Percentiles rank a stretch among this genome's conserved stretches.
These are phyloP conservation scores for Anguilla marmorata DNA, from an alignment of 2,797 vertebrate species.

Conservation along the genomic window DNA sequence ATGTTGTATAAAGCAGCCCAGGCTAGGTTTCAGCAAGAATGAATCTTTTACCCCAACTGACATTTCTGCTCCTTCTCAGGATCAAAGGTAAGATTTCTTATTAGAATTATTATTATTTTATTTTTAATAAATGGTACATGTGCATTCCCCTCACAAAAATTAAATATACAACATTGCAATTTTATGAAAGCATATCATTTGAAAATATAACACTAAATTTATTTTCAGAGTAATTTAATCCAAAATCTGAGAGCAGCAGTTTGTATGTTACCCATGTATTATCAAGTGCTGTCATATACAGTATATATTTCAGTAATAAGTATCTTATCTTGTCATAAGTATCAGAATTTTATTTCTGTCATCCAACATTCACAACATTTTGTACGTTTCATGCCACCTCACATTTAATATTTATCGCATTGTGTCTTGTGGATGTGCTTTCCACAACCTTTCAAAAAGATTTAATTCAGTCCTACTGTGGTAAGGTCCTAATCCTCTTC, in stretches of 20 bases:
- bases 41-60: slow-evolving; percentile 42
- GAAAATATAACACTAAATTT: background rate
- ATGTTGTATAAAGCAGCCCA: slow-evolving; percentile 18
- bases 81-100: slow-evolving; percentile 57
- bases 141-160: too few species aligned
- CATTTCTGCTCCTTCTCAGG: slow-evolving; percentile 53
- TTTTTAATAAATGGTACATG: background rate
- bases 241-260: background rate
- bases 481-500: background rate
- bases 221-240: background rate
- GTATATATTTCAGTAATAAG: background rate
- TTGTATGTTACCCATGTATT: background rate
- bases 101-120: too few species aligned
- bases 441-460: background rate
- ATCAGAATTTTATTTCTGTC: background rate
- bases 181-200: background rate
- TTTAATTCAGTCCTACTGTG: background rate
- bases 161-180: too few species aligned
- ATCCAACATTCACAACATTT: background rate
- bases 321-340: background rate
- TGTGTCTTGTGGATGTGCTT: background rate
- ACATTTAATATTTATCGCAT: background rate
- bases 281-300: background rate
- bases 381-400: background rate
- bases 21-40: slow-evolving; percentile 33